Evolutionary conservation across 1,140 invertebrate species (phyloP), one percentile per base, ranked within the genome.

Genomic region (Dendroctonus ponderosae): DNA sequence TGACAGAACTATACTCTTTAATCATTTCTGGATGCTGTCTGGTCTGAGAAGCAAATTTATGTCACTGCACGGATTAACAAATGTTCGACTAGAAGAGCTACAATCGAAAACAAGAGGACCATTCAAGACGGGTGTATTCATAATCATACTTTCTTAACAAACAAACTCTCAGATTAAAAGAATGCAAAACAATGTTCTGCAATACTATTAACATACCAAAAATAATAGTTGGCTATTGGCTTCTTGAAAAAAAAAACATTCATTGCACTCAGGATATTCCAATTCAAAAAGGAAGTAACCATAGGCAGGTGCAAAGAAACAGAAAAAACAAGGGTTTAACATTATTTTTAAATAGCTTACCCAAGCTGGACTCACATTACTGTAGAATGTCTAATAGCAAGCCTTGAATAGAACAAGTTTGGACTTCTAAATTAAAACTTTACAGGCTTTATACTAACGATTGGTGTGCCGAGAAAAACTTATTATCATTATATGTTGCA

Each of bases 341-440:
- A 60, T 14, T 46, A 46, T 73, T 69, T 68, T 70, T 74, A 15
- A 66, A 52, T 41, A 40, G 40, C 5, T 40, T 74, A 48, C 71
- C 71, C 44, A 76, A 75, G 67, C 41, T 76, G 37, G 72, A 72
- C 26, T 75, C 75, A 7, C 74, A 75, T 68, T 76, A 76, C 57
- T 75, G 75, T 41, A 46, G 70, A 43, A 60, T 69, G 61, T 66
- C 66, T 49, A 68, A 66, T 43, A 58, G 63, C 40, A 73, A 75
- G 67, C 66, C 70, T 59, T 73, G 73, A 68, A 40, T 73, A 61
- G 71, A 76, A 65, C 72, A 71, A 15, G 60, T 66, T 7, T 73
- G 70, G 62, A 63, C 72, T 58, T 69, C 57, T 46, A 73, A 76
- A 71, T 56, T 54, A 40, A 63, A 74, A 60, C 50, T 74, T 37